Conservation (phyloP, 2,888 invertebrate species). For the Trichogramma evanescens region DNA sequence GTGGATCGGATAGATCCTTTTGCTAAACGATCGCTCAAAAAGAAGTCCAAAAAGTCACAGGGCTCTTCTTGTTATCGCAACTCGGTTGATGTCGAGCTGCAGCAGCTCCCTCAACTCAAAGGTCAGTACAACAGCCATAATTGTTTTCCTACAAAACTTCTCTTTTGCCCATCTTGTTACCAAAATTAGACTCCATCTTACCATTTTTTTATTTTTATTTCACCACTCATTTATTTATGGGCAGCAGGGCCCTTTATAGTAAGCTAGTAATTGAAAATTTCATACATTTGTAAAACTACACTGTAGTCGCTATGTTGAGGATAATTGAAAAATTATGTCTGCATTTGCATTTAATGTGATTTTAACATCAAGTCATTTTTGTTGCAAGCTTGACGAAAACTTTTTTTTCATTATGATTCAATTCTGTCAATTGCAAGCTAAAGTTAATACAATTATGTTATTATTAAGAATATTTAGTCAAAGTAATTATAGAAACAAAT, state of each 20-base stretch:
- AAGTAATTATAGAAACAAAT: no score
- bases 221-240: slow-evolving; percentile 10
- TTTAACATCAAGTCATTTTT: no score
- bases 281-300: no score
- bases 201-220: slow-evolving; percentile 5
- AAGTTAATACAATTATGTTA: no score
- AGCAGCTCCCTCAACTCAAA: slow-evolving; percentile 93
- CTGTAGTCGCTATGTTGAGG: no score
- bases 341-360: no score
- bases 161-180: no score
- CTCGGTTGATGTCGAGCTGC: slow-evolving; percentile 95
- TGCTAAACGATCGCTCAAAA: slow-evolving; percentile 94
- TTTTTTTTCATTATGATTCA: no score
- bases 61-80: slow-evolving; percentile 98
- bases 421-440: no score
- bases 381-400: no score
- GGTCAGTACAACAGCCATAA: slow-evolving; percentile 57
- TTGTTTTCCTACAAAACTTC: background rate
- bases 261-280: slow-evolving; percentile 12
- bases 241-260: slow-evolving; percentile 22
- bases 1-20: slow-evolving; percentile 99
- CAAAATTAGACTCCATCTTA: background rate
- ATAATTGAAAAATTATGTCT: no score
- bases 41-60: slow-evolving; percentile 97
- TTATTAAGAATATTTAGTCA: no score